Base-by-base conservation (phyloP, 2,888 invertebrate species). In the Mythimna lalbum region DNA sequence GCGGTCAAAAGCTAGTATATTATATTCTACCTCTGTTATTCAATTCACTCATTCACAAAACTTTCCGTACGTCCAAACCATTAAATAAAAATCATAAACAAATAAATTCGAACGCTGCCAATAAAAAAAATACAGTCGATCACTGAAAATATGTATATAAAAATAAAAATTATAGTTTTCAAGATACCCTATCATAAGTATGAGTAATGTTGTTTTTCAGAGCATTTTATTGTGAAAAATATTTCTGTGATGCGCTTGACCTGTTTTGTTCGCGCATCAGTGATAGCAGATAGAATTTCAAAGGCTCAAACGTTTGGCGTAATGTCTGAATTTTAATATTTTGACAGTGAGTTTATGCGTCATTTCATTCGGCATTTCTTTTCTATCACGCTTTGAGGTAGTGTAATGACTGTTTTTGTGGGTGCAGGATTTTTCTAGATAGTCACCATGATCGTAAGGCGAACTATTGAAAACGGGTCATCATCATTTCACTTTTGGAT, bases 151-250 rank as follows among this genome's bases (percentile, higher is more conserved):
- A 14, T 50, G 52, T 62, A 56, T 17, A 43, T 43, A 43, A 17
- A 43, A 43, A 43, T 69, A 78, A 64, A 77, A 66, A 69, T 57
- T 63, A 65, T 60, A 68, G 52, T 50, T 49, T 43, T 19, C 27
- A 14, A 60, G 27, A 61, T 47, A 59, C 5, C 73, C 52, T 66
- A 55, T 68, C 69, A 72, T 27, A 76, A 43, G 23, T 31, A 71
- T 82, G 78, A 82, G 59, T 82, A 82, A 80, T 73, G 49, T 12
- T 2, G 50, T 23, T 19, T 68, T 73, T 49, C 19, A 55, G 10
- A 73, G 57, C 23, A 67, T 67, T 68, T 69, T 56, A 65, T 63
- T 56, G 60, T 49, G n/a, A 23, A 12, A 56, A 63, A 77, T 55
- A 68, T 52, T 49, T 27, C 7, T 33, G 33, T 49, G 59, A n/a